phyloP scores from a whole-genome alignment of 1,140 invertebrate genomes.

The Eueides isabella region DNA sequence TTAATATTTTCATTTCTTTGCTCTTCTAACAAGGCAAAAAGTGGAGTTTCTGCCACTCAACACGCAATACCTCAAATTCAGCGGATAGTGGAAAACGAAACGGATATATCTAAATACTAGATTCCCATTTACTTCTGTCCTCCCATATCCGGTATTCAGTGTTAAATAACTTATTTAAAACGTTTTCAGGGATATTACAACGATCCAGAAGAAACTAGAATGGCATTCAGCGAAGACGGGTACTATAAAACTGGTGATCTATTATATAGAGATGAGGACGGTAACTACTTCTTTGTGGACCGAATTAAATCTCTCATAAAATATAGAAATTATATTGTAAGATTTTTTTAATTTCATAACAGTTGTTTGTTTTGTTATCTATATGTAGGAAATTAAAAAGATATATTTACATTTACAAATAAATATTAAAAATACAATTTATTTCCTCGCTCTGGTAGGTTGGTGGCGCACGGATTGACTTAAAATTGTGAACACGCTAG shows the following conservation, averaged over 20 bases:
- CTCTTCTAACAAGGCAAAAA: too few species aligned
- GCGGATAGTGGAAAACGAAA: too few species aligned
- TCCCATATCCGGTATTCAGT: neutral
- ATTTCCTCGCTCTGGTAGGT: too few species aligned
- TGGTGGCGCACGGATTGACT: too few species aligned
- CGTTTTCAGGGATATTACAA: conserved; percentile 73
- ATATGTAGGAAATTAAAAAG: neutral
- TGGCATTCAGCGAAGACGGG: conserved; percentile 83
- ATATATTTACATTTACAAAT: too few species aligned
- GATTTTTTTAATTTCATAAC: neutral
- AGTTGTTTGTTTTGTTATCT: neutral
- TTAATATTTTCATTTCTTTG: too few species aligned
- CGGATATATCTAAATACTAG: too few species aligned
- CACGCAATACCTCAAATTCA: too few species aligned
- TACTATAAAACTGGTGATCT: conserved; percentile 90
- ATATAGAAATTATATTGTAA: conserved; percentile 78
- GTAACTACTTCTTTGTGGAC: conserved; percentile 86
- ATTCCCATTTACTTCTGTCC: too few species aligned
- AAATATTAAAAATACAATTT: too few species aligned
- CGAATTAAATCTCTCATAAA: conserved; percentile 90
- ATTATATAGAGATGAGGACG: conserved; percentile 85
- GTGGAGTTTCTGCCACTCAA: too few species aligned
- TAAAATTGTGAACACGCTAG: too few species aligned
- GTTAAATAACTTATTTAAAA: neutral
- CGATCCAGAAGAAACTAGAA: conserved; percentile 82